Conservation (phyloP, 1,140 invertebrate species). For the Drosophila erecta region DNA sequence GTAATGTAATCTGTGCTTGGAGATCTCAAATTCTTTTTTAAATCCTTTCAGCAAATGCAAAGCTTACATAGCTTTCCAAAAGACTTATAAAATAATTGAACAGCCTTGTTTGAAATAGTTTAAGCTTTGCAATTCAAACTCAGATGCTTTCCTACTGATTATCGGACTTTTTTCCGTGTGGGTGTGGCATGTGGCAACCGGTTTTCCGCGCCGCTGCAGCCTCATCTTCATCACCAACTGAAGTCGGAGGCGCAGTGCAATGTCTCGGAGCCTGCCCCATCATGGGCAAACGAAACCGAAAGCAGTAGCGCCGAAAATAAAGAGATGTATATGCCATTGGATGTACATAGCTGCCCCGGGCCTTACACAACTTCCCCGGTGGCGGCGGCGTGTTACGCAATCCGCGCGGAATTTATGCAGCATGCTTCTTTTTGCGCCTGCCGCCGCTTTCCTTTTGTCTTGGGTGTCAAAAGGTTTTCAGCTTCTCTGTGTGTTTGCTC, state of each 20-base stretch:
- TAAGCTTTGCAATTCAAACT: too few species aligned
- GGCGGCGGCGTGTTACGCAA: slow-evolving; percentile 58
- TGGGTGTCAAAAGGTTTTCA: slow-evolving; percentile 71
- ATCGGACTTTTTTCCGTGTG: slow-evolving; percentile 5
- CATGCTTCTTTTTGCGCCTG: slow-evolving; percentile 53
- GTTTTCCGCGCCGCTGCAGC: slow-evolving; percentile 22
- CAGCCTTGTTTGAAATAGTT: too few species aligned
- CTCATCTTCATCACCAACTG: slow-evolving; percentile 26
- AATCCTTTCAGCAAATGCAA: too few species aligned
- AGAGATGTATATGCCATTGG: background rate
- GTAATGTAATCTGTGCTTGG: background rate
- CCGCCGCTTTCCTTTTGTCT: slow-evolving; percentile 59
- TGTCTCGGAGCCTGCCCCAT: slow-evolving; percentile 49
- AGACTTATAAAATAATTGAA: too few species aligned
- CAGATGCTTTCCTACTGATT: background rate
- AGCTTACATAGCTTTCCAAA: background rate
- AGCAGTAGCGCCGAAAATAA: slow-evolving; percentile 32
- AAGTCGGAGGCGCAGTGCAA: slow-evolving; percentile 33
- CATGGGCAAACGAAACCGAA: slow-evolving; percentile 38
- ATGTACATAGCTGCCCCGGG: slow-evolving; percentile 29
- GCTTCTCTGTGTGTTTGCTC: slow-evolving; percentile 17
- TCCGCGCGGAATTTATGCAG: slow-evolving; percentile 73
- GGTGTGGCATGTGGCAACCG: slow-evolving; percentile 36
- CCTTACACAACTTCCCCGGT: slow-evolving; percentile 74
- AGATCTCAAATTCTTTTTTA: too few species aligned